Conservation (phyloP, 2,888 invertebrate genomes). For the Bugula neritina region DNA sequence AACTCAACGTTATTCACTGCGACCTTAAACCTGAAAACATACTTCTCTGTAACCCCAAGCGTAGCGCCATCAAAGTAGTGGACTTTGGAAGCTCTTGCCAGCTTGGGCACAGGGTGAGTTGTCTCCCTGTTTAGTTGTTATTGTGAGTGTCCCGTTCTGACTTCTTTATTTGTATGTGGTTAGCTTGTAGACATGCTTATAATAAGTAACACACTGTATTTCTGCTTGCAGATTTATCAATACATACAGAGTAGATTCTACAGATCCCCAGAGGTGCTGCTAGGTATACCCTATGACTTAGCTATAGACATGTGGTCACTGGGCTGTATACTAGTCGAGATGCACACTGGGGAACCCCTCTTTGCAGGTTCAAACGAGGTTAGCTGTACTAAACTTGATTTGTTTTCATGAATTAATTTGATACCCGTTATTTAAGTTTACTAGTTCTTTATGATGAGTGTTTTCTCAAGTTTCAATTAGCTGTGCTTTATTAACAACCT, state of each 20-base stretch:
- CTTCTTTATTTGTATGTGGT: background rate
- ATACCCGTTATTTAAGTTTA: background rate
- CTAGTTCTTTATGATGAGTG: background rate
- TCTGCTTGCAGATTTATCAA: slow-evolving; percentile 66
- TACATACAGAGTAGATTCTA: slow-evolving; percentile 90
- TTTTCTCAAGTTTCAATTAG: no score
- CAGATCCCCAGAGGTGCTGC: slow-evolving; percentile 87
- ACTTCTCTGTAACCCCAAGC: slow-evolving; percentile 97
- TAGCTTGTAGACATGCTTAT: background rate
- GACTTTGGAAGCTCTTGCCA: slow-evolving; percentile 99
- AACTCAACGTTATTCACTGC: slow-evolving; percentile 69
- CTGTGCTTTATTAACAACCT: no score
- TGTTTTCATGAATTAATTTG: no score
- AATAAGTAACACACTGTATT: background rate
- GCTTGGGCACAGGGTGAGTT: slow-evolving; percentile 89
- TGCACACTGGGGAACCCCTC: slow-evolving; percentile 99
- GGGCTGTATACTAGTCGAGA: slow-evolving; percentile 98
- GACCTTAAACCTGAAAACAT: slow-evolving; percentile 99
- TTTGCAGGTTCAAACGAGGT: slow-evolving; percentile 97
- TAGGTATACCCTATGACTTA: slow-evolving; percentile 96
- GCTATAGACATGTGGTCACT: slow-evolving; percentile 99
- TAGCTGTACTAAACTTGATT: slow-evolving; percentile 9
- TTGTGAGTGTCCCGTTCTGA: background rate
- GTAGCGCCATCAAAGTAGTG: slow-evolving; percentile 99
- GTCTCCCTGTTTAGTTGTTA: background rate